phyloP scores from a whole-genome alignment of 64 coral and sea anemone genomes.

The Stylophora pistillata region DNA sequence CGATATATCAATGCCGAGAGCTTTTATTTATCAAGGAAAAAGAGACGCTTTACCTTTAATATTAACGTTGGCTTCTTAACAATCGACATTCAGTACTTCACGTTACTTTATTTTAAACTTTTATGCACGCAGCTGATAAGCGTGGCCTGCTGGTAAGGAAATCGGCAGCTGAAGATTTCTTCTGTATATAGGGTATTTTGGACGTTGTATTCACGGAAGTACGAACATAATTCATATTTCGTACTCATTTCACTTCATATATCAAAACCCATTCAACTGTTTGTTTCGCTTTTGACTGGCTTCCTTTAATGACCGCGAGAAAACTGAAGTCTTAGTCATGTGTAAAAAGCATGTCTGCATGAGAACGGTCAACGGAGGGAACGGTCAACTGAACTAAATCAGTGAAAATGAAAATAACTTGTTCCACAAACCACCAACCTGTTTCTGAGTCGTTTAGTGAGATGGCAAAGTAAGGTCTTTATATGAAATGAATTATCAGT shows the following conservation, averaged over 20 bases:
- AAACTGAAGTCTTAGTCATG: background rate
- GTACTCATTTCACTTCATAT: background rate
- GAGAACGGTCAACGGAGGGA: background rate
- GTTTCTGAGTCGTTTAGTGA: too few relatives aligned
- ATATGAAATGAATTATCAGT: too few relatives aligned
- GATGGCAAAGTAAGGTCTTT: too few relatives aligned
- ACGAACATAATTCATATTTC: background rate
- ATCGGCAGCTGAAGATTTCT: background rate
- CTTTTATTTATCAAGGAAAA: too few relatives aligned
- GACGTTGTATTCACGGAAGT: background rate
- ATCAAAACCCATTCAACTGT: constrained; percentile 1
- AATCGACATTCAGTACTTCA: too few relatives aligned
- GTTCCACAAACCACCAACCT: too few relatives aligned
- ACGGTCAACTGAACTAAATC: background rate
- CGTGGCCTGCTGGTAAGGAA: background rate
- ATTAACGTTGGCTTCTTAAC: too few relatives aligned
- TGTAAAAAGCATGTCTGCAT: background rate
- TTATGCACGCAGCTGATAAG: too few relatives aligned
- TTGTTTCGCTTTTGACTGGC: background rate
- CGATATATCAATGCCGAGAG: too few relatives aligned
- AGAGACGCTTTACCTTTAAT: too few relatives aligned
- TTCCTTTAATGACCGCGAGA: background rate
- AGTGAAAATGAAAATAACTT: too few relatives aligned
- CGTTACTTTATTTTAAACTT: too few relatives aligned
- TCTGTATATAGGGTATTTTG: background rate